phyloP scores from a whole-genome alignment of 2,888 invertebrate genomes.

The Cryptus armator region DNA sequence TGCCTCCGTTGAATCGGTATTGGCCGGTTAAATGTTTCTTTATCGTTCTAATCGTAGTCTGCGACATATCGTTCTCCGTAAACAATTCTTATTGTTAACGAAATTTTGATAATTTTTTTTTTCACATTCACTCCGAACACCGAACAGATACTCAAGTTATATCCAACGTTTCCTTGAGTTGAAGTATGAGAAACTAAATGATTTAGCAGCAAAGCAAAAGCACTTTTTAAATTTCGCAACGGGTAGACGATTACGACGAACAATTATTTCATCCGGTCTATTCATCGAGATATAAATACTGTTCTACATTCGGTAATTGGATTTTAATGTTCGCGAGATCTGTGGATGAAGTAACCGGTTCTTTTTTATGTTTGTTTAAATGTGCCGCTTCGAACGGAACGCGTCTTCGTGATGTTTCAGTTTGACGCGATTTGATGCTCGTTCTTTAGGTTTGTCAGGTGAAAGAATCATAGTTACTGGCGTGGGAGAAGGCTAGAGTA shows the following conservation, averaged over 20 bases:
- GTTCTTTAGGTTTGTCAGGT: slow-evolving; percentile 2
- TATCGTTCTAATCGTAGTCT: slow-evolving; percentile 23
- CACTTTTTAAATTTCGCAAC: neutral
- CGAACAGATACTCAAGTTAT: neutral
- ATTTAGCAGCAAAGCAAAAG: neutral
- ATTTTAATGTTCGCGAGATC: neutral
- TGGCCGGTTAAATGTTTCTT: slow-evolving; percentile 11
- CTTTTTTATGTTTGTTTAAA: neutral
- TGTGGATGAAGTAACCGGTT: neutral
- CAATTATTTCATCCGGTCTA: neutral
- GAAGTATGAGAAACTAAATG: neutral
- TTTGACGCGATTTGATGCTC: neutral
- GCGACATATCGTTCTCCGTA: slow-evolving; percentile 37
- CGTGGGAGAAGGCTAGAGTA: slow-evolving; percentile 18
- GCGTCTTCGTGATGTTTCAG: slow-evolving; percentile 14
- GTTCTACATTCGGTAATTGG: neutral
- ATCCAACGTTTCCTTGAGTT: neutral
- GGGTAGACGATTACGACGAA: slow-evolving; percentile 8
- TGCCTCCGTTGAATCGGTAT: slow-evolving; percentile 7
- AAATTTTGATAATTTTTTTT: neutral
- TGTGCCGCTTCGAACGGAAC: neutral
- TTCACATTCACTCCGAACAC: neutral
- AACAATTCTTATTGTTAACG: neutral
- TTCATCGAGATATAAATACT: neutral
- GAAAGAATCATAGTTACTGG: slow-evolving; percentile 2